A percentile compares a stretch with the other conserved stretches of the same genome.
These are phyloP conservation scores for Diglossa brunneiventris DNA, from an alignment of 2,113 vertebrate species.

Conservation along the genomic window DNA sequence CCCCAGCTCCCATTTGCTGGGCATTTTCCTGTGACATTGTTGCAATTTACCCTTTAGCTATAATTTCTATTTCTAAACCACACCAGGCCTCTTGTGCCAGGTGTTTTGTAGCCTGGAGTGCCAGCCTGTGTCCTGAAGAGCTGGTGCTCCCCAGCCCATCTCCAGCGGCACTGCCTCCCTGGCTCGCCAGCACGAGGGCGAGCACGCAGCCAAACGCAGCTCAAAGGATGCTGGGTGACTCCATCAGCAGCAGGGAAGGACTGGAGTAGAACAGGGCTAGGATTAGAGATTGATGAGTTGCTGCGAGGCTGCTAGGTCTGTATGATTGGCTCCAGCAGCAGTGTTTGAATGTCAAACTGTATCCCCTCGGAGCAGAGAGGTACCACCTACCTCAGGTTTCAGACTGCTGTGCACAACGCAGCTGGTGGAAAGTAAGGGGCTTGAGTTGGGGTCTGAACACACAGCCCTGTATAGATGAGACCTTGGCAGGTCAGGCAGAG, in stretches of 20 bases:
- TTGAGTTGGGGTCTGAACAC: not conserved
- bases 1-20: constrained; percentile 14
- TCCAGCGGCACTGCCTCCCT: not conserved
- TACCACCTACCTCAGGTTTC: fast-evolving
- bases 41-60: constrained; percentile 4
- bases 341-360: not conserved
- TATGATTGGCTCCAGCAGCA: not conserved
- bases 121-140: not conserved
- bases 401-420: fast-evolving
- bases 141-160: not conserved
- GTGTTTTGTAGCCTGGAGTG: not conserved
- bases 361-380: not conserved
- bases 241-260: not conserved
- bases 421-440: not conserved
- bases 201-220: not conserved
- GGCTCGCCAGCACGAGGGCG: not conserved
- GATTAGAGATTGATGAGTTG: not conserved
- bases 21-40: not conserved
- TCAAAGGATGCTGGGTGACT: fast-evolving
- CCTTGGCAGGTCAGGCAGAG: not conserved
- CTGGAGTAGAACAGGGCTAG: not conserved
- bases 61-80: not conserved
- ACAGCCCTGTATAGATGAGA: not conserved
- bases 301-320: not conserved
- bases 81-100: not conserved